phyloP scores from a whole-genome alignment of 2,797 vertebrate species.

The Tapera naevia region DNA sequence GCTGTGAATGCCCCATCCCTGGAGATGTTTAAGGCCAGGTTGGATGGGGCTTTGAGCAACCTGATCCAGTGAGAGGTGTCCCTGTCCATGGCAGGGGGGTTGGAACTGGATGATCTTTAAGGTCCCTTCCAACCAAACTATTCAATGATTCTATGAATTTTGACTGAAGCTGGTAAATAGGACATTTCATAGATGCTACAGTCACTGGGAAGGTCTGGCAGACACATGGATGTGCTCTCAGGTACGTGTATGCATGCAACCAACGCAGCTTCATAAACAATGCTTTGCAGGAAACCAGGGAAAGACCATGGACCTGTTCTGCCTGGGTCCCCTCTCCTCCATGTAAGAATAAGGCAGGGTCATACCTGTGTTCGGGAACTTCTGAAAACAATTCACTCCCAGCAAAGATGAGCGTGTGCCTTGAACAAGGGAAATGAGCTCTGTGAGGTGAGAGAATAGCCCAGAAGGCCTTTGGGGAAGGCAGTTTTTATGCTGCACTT shows the following conservation, averaged over 20 bases:
- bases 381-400: background rate
- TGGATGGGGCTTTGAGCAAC: no score
- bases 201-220: background rate
- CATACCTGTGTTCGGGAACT: background rate
- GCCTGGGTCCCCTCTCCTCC: background rate
- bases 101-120: no score
- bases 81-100: no score
- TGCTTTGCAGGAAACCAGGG: fast-evolving
- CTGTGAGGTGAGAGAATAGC: background rate
- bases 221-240: fast-evolving
- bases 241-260: background rate
- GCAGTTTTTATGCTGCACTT: background rate
- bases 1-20: no score
- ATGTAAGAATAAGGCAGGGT: background rate
- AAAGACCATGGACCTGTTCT: background rate
- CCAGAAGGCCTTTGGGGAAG: background rate
- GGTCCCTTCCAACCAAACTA: no score
- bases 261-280: background rate
- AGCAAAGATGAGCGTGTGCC: background rate
- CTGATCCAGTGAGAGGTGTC: no score
- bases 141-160: no score
- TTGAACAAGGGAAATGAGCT: background rate
- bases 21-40: no score
- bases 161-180: background rate
- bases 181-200: background rate